A percentile compares a stretch with the other conserved stretches of the same genome.
Evolutionary conservation across 2,888 invertebrate species (phyloP).

Genomic region (Gryllus longicercus): DNA sequence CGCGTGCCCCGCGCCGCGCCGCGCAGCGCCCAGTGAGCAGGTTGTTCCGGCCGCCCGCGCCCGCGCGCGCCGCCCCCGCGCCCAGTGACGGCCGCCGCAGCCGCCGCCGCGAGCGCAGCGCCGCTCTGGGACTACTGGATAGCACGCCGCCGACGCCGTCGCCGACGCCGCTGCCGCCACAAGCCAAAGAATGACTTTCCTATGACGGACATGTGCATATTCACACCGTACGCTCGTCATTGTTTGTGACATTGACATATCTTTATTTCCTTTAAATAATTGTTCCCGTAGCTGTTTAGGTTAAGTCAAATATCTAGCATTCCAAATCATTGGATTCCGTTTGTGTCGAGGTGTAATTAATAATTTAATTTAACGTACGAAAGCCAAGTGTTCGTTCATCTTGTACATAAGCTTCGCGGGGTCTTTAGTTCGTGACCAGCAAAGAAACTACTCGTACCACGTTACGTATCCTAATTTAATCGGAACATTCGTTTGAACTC

Average conservation of each 20-base stretch:
- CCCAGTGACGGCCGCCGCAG: not conserved
- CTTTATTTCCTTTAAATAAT: not conserved
- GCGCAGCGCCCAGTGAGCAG: too few species aligned
- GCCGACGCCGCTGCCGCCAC: not conserved
- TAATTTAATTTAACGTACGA: not conserved
- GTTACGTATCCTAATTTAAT: not conserved
- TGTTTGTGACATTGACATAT: constrained; percentile 10
- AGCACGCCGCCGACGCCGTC: not conserved
- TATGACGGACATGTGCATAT: not conserved
- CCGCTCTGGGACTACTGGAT: not conserved
- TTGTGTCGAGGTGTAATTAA: not conserved
- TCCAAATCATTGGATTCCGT: not conserved
- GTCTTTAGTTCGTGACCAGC: too few species aligned
- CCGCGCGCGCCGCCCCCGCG: not conserved
- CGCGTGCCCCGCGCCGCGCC: not conserved
- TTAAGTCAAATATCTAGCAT: constrained; percentile 10
- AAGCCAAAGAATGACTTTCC: not conserved
- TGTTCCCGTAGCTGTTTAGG: constrained; percentile 6
- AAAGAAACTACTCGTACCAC: not conserved
- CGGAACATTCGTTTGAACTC: not conserved
- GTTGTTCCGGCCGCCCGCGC: not conserved
- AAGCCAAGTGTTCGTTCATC: not conserved
- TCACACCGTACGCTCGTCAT: not conserved
- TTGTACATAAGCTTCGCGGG: too few species aligned
- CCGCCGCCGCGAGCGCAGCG: not conserved